Evolutionary conservation across 2,888 invertebrate species (phyloP), one percentile per base, ranked within the genome.

Genomic region (Pardosa pseudoannulata): DNA sequence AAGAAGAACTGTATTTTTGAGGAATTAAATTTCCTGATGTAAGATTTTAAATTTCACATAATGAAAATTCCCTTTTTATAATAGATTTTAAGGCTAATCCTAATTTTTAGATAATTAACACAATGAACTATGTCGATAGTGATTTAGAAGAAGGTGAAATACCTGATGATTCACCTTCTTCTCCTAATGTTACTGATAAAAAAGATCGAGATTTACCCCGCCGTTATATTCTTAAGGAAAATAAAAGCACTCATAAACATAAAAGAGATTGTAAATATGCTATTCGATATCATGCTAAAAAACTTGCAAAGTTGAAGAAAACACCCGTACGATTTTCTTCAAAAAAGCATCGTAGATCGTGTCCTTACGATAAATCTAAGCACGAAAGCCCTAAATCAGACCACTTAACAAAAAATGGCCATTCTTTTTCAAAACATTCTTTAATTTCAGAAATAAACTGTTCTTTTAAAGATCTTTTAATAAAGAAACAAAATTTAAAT

Each of bases 111-210:
- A 5, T 56, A 16, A 5, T 19, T 3, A 3, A 56, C 7, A 56
- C n/a, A 5, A 56, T 56, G 56, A 16, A 56, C 23, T 2, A 56
- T 6, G 23, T 23, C 1, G 3, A 23, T 70, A 62, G 64, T 41
- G 83, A 73, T 56, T 50, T 85, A 27, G 83, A 85, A 73, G 83
- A 85, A 62, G 83, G 83, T 5, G 83, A 85, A 78, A 85, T 85
- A 31, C 29, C 65, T 28, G 71, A 76, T 70, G 76, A 71, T 64
- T 28, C 68, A 68, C 62, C 31, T 19, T 11, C 62, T 46, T 64
- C 31, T 16, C 31, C 68, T 11, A 62, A 68, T 28, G 9, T 27
- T 62, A 32, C 6, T n/a, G 39, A 32, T 16, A 23, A 80, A 67
- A 50, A 56, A 29, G 2, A 9, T 56, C 36, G 28, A n/a, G 9